These are phyloP conservation scores for Scaptomyza cyrtandrae DNA, from an alignment of 2,888 invertebrate genomes.

Conservation along the genomic window DNA sequence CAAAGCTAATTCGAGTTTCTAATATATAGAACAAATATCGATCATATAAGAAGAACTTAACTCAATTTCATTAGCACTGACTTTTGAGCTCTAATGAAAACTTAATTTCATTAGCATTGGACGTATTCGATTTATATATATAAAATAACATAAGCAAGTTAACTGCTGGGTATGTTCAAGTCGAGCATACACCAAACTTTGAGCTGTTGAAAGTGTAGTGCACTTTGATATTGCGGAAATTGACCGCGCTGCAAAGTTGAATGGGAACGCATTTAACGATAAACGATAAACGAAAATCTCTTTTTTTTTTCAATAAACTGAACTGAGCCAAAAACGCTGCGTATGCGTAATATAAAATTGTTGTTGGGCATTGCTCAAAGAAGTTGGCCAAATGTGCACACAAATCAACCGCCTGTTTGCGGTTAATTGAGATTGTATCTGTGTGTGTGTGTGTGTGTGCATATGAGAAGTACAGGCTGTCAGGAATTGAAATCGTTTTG, in stretches of 20 bases:
- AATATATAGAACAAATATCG: no score
- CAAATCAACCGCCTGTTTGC: constrained; percentile 77
- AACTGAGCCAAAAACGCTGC: constrained; percentile 11
- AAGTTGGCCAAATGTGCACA: constrained; percentile 58
- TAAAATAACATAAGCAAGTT: no score
- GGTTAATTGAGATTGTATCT: constrained; percentile 79
- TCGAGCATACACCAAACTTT: neutral
- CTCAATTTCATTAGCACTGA: no score
- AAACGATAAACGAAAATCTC: constrained; percentile 16
- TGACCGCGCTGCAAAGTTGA: constrained; percentile 47
- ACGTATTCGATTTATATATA: no score
- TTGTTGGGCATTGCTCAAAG: constrained; percentile 34
- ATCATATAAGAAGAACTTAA: no score
- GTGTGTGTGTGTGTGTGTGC: neutral
- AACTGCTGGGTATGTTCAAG: neutral
- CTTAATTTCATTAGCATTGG: no score
- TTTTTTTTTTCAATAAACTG: no score
- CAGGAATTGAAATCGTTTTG: constrained; percentile 75
- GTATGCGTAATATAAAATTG: constrained; percentile 45
- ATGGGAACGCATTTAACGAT: constrained; percentile 24
- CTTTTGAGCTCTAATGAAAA: no score
- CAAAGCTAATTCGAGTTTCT: no score
- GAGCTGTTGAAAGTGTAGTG: constrained; percentile 1
- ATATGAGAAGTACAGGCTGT: constrained; percentile 36
- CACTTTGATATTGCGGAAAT: constrained; percentile 54